A percentile compares a stretch with the other conserved stretches of the same genome.
Conservation (phyloP, 2,113 vertebrate genomes). For the Vidua macroura region DNA sequence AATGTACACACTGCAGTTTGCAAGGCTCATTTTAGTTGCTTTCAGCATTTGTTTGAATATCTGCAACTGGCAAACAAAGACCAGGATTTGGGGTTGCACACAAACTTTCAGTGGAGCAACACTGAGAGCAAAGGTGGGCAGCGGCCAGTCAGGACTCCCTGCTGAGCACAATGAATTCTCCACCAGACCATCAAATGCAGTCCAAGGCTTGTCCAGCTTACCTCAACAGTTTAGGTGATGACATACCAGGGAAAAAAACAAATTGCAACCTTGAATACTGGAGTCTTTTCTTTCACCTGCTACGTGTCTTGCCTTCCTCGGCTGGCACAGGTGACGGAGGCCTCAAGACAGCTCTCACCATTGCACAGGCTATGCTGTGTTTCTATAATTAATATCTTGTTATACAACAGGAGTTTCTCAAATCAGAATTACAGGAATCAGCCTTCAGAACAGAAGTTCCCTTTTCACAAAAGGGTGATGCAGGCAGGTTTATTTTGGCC, state of each 20-base stretch:
- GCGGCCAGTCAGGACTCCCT: rapidly evolving
- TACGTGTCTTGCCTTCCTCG: not conserved
- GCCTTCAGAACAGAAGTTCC: not conserved
- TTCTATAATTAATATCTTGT: not conserved
- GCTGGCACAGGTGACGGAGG: not conserved
- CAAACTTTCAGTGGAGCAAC: not conserved
- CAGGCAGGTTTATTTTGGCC: conserved; percentile 8
- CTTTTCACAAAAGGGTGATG: not conserved
- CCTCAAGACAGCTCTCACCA: not conserved
- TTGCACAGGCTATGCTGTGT: rapidly evolving
- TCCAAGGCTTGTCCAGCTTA: not conserved
- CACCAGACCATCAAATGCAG: not conserved
- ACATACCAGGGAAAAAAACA: not conserved
- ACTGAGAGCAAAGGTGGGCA: not conserved
- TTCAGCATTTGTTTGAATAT: not conserved
- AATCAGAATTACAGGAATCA: not conserved
- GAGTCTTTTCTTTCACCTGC: not conserved
- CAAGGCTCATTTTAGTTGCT: not conserved
- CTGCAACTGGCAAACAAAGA: not conserved
- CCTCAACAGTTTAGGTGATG: not conserved
- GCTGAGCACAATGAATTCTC: rapidly evolving
- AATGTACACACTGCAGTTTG: rapidly evolving
- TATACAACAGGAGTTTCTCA: not conserved
- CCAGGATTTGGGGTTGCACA: not conserved
- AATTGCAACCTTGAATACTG: not conserved